These are phyloP conservation scores for Muscicapa striata DNA, from an alignment of 2,797 vertebrate genomes.

Conservation along the genomic window DNA sequence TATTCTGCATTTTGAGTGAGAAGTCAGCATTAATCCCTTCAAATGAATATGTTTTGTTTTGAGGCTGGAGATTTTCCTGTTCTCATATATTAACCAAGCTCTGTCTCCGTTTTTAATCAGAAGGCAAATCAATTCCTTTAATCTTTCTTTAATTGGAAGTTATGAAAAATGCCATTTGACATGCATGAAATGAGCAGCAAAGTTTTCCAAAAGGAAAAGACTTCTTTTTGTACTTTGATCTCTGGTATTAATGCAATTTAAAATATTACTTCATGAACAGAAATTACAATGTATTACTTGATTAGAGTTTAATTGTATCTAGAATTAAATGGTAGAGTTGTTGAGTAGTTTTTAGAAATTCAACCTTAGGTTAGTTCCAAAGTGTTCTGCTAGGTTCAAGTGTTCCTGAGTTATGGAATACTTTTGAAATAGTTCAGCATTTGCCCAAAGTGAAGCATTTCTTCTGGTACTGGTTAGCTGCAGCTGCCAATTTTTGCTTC, in stretches of 20 bases:
- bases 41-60: neutral
- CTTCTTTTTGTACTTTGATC: neutral
- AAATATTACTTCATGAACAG: neutral
- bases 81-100: neutral
- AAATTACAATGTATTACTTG: neutral
- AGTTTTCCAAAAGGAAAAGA: neutral
- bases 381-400: neutral
- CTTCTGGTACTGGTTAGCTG: neutral
- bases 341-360: neutral
- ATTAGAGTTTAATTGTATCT: neutral
- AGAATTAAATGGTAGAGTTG: neutral
- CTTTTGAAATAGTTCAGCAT: neutral
- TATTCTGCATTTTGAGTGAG: neutral
- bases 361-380: neutral
- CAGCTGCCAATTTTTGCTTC: neutral
- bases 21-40: neutral
- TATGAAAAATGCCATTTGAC: neutral
- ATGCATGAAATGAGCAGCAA: neutral
- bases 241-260: neutral
- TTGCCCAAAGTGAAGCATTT: neutral
- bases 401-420: neutral
- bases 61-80: neutral
- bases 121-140: conserved; percentile 11
- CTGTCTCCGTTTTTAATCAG: neutral
- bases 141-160: conserved; percentile 36